Evolutionary conservation across 2,797 vertebrate genomes (phyloP), one percentile per base, ranked within the genome.

Genomic region (Melanotaenia boesemani): DNA sequence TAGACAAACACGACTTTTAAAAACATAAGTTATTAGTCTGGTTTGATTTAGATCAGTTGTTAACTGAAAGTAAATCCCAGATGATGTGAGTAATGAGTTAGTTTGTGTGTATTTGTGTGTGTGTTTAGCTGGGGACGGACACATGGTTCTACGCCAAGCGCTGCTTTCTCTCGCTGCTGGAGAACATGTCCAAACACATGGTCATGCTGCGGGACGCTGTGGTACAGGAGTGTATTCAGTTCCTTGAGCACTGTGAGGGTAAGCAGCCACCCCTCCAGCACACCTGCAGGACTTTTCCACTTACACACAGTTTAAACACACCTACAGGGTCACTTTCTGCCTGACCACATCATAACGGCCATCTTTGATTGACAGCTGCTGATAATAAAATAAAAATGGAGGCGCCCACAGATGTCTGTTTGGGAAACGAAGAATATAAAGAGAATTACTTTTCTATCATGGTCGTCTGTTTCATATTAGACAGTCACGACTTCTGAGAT

Each of bases 81-180:
- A 39, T 12, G 24, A 26, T 26, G 24, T 26, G 24, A 26, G 24
- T 26, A 26, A 7, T 34, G 32, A 5, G 32, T 34, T 5, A 4
- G 32, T 34, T 5, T 77, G 28, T 70, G 20, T 70, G 16, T 80
- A 6, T 82, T 8, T 84, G 28, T 84, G 34, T 82, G 41, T 75
- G 41, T 81, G 77, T 86, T 55, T 76, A 96, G 91, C 91, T 99
- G 67, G 96, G 97, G 65, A 97, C 97, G 0, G 97, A 99, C 85
- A 99, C 98, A 0, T 99, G 98, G 97, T 99, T 97, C 90, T 99
- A 99, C 0, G 97, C 97, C 63, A 99, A 99, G 82, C 95, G 97
- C 16, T 99, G 98, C 68, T 98, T 99, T 93, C 93, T 99, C 20
- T 98, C 97, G 39, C 90, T 99, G 86, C 86, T 99, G 91, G 97